Evolutionary conservation across 2,888 invertebrate genomes (phyloP), one percentile per base, ranked within the genome.

Genomic region (Cremastobaeus sp.): DNA sequence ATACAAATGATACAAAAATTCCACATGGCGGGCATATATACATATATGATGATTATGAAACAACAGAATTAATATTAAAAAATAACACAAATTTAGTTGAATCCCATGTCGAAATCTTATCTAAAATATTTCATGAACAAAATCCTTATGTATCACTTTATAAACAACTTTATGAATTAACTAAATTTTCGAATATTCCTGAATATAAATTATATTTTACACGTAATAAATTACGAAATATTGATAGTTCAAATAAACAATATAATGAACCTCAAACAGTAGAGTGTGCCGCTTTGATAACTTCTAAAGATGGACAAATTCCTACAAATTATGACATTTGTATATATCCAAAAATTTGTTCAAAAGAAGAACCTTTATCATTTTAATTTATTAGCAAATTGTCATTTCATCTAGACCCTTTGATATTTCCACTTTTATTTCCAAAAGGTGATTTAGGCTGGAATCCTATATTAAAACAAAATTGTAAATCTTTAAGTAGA

Each of bases 181-280:
- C 0, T n/a, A 43, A 43, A 43, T 21, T n/a, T n/a, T n/a, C 21
- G 12, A 1, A n/a, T 20, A 11, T 12, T 21, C 21, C 17, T 2
- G 17, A 48, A 48, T 48, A 48, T 48, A 32, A 32, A n/a, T 30
- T 47, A 47, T 47, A 47, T 30, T 28, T 48, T 30, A 48, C 11
- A 5, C 15, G 47, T 6, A 15, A 32, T 48, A 25, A 6, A 32
- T n/a, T n/a, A n/a, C n/a, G n/a, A n/a, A n/a, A n/a, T n/a, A n/a
- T n/a, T n/a, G 4, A 17, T 18, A 17, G 3, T 18, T 1, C 6
- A n/a, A 18, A 28, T 18, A 48, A 48, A 17, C 28, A n/a, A 17
- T 18, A 48, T 18, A 14, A 41, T 20, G 3, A 2, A n/a, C 39
- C 39, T 41, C 39, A 11, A 41, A 41, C 39, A 1, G 39, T 20